phyloP scores from a whole-genome alignment of 2,888 invertebrate species.

The Lasius fuliginosus region DNA sequence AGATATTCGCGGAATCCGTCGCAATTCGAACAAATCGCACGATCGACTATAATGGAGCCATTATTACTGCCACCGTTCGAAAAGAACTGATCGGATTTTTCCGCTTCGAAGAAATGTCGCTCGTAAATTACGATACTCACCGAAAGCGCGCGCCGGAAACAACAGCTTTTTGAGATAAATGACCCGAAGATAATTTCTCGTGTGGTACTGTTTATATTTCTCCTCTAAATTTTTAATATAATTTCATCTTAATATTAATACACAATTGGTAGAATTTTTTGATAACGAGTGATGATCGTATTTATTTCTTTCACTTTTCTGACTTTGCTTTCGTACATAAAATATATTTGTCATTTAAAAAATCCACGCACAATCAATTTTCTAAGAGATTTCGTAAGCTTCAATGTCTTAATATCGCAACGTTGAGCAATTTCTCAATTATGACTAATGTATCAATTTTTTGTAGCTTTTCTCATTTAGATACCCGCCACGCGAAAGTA shows the following conservation, averaged over 20 bases:
- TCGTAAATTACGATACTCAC: slow-evolving; percentile 26
- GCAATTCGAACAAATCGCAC: slow-evolving; percentile 64
- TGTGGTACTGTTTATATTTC: not conserved
- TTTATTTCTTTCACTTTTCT: not conserved
- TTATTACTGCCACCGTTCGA: slow-evolving; percentile 52
- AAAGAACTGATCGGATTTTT: slow-evolving; percentile 53
- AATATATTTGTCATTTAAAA: not conserved
- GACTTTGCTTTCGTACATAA: not conserved
- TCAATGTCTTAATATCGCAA: not conserved
- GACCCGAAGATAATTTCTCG: not conserved
- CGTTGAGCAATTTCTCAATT: slow-evolving; percentile 2
- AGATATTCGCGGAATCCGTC: slow-evolving; percentile 70
- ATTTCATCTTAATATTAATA: not conserved
- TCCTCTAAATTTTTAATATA: not conserved
- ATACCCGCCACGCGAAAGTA: not conserved
- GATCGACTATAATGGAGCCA: slow-evolving; percentile 68
- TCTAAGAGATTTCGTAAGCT: not conserved
- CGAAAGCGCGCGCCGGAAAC: not conserved
- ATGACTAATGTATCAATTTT: slow-evolving; percentile 20
- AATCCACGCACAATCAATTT: not conserved
- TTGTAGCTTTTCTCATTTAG: not conserved
- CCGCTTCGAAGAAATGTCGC: slow-evolving; percentile 17
- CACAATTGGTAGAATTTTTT: not conserved
- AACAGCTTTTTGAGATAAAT: not conserved
- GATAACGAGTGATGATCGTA: not conserved